Percentiles rank a stretch among this genome's conserved stretches.
These are phyloP conservation scores for Semnornis frantzii DNA, from an alignment of 2,113 vertebrate species.

Conservation along the genomic window DNA sequence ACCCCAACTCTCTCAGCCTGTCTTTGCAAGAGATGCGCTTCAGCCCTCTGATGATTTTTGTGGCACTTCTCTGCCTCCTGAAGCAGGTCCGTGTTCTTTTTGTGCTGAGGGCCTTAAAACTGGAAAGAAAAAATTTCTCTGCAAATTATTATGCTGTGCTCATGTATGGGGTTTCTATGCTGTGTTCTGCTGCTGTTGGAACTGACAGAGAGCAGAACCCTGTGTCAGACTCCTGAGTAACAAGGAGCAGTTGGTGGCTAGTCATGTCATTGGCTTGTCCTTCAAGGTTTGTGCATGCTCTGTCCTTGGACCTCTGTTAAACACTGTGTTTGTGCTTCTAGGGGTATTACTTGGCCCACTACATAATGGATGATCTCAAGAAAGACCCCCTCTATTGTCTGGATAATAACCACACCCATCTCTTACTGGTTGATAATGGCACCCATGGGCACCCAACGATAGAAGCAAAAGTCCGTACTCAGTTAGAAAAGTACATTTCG, in stretches of 20 bases:
- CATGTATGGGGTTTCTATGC: not conserved
- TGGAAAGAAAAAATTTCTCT: not conserved
- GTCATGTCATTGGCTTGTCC: not conserved
- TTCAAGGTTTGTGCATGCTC: not conserved
- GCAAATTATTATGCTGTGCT: not conserved
- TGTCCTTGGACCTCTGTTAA: not conserved
- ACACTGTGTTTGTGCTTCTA: not conserved
- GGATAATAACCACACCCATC: constrained; percentile 82
- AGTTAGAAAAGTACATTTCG: constrained; percentile 82
- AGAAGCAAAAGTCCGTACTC: constrained; percentile 77
- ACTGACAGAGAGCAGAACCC: not conserved
- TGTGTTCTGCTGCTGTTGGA: not conserved
- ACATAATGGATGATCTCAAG: constrained; percentile 81
- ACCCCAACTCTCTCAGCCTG: too few species aligned
- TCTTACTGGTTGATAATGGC: constrained; percentile 80
- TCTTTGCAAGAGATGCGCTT: too few species aligned
- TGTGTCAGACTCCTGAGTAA: not conserved
- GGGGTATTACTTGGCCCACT: constrained; percentile 75
- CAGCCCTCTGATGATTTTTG: too few species aligned
- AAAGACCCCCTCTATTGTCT: constrained; percentile 79
- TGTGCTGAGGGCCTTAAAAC: too few species aligned
- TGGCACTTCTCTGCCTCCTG: too few species aligned
- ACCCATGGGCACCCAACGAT: constrained; percentile 70
- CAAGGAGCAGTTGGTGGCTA: not conserved
- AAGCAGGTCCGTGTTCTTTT: too few species aligned